These are phyloP conservation scores for Cercopithecus mona DNA, from an alignment of 2,113 vertebrate species.

Conservation along the genomic window DNA sequence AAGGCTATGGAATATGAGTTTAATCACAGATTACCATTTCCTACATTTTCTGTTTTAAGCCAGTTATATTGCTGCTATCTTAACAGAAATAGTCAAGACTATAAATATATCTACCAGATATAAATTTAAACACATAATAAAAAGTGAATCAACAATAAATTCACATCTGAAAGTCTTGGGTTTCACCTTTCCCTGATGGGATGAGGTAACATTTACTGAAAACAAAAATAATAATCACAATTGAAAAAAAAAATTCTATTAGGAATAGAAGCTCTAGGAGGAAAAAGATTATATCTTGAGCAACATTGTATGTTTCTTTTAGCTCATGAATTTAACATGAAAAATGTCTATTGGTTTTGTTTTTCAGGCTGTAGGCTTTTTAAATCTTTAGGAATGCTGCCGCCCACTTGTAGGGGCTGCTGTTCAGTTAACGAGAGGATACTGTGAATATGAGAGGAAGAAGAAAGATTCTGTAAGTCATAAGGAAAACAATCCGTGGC, in stretches of 20 bases:
- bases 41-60: neutral
- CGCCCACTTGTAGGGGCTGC: neutral
- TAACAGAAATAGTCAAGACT: neutral
- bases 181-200: neutral
- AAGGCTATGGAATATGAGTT: neutral
- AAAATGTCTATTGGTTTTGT: conserved; percentile 26
- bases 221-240: neutral
- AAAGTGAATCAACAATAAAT: conserved; percentile 6
- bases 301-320: conserved; percentile 9
- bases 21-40: neutral
- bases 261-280: conserved; percentile 18
- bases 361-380: neutral
- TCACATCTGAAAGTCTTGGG: neutral
- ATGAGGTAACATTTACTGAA: conserved; percentile 4
- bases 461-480: neutral
- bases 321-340: neutral
- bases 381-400: neutral
- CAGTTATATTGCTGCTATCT: neutral
- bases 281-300: neutral
- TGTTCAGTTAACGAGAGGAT: neutral
- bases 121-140: conserved; percentile 15
- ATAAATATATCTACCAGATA: neutral
- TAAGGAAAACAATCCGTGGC: neutral
- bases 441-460: neutral
- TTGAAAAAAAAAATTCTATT: neutral